These are phyloP conservation scores for Eupeodes corollae DNA, from an alignment of 1,140 invertebrate species.

Conservation along the genomic window DNA sequence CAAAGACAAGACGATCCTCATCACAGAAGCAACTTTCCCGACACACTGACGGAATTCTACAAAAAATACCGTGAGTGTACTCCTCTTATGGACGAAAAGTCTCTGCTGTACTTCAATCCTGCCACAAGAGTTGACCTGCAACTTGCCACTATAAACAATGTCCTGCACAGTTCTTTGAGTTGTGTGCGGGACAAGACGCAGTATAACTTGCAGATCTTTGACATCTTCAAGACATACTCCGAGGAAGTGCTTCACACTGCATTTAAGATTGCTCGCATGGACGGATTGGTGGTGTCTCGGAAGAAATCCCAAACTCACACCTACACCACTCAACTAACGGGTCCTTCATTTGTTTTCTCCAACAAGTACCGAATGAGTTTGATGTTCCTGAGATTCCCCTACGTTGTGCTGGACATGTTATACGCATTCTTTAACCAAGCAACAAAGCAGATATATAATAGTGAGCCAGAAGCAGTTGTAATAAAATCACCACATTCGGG, in stretches of 20 bases:
- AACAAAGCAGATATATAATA: too few relatives aligned
- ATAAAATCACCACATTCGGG: conserved; percentile 22
- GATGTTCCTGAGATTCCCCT: conserved; percentile 17
- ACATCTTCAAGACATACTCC: conserved; percentile 58
- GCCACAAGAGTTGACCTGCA: conserved; percentile 41
- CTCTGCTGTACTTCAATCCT: conserved; percentile 33
- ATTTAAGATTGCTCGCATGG: conserved; percentile 44
- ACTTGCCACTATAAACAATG: conserved; percentile 39
- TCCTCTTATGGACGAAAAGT: conserved; percentile 15
- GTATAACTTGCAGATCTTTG: conserved; percentile 54
- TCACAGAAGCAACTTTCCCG: conserved; percentile 18
- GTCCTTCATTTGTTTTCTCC: conserved; percentile 25
- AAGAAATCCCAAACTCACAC: conserved; percentile 17
- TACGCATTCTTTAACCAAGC: conserved; percentile 7
- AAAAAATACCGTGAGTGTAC: conserved; percentile 12
- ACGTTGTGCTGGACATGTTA: conserved; percentile 17
- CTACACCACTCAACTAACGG: conserved; percentile 14
- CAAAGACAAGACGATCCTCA: conserved; percentile 3
- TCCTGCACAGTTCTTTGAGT: conserved; percentile 52
- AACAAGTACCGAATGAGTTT: conserved; percentile 26
- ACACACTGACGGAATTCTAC: conserved; percentile 19
- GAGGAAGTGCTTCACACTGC: conserved; percentile 48
- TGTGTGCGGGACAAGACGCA: conserved; percentile 47
- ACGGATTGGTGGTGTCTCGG: conserved; percentile 43
- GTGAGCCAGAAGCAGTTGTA: conserved; percentile 2